These are phyloP conservation scores for Carassius gibelio DNA, from an alignment of 2,113 vertebrate species.

Conservation along the genomic window DNA sequence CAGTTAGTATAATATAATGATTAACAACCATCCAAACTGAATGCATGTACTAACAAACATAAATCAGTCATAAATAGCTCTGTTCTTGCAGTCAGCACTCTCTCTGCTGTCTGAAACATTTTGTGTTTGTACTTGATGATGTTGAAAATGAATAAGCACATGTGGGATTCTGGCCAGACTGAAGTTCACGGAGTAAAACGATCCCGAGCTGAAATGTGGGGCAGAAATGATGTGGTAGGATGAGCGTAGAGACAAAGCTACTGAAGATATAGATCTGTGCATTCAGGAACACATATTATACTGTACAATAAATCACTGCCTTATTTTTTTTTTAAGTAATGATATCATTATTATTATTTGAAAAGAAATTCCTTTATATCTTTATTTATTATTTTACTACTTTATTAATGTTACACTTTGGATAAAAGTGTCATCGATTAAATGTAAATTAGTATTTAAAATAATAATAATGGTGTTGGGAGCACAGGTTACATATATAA, in stretches of 20 bases:
- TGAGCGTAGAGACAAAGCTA: background rate
- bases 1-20: background rate
- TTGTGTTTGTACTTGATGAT: background rate
- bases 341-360: background rate
- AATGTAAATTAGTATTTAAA: background rate
- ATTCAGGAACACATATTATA: background rate
- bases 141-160: conserved; percentile 19
- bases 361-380: too few relatives aligned
- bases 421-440: too few relatives aligned
- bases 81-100: background rate
- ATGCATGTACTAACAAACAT: background rate
- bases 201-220: conserved; percentile 8
- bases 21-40: background rate
- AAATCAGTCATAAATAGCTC: background rate
- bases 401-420: too few relatives aligned
- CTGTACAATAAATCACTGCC: too few relatives aligned
- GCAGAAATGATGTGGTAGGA: background rate
- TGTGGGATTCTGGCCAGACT: conserved; percentile 17
- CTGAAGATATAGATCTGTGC: background rate
- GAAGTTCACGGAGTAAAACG: conserved; percentile 39
- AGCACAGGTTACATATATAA: background rate
- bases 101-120: background rate
- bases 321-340: too few relatives aligned
- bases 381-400: too few relatives aligned
- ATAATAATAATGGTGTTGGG: background rate